Base-by-base conservation (phyloP, 2,113 vertebrate species). In the Romanogobio albipinnatus region DNA sequence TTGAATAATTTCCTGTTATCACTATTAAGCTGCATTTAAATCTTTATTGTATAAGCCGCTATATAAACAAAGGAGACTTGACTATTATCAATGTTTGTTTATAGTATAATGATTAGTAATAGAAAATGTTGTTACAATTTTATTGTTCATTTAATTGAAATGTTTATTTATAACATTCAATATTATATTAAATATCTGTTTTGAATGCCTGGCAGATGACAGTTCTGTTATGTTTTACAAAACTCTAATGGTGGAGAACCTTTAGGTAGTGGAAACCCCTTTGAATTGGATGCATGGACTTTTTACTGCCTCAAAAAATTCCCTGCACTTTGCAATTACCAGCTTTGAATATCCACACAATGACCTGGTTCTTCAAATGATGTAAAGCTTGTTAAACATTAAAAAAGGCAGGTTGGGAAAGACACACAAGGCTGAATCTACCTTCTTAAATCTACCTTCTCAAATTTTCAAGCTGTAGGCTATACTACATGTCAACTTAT, bases 281-380 rank as follows among this genome's bases (percentile, higher is more conserved):
- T 77, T 39, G 36, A 79, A 79, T 26, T 8, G 74, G 26, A 53
- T 33, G 24, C 13, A 29, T 9, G 3, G 22, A 61, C 36, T 56
- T 56, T 22, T 56, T 22, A 9, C 6, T 47, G 36, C 9, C 36
- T 70, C 19, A n/a, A 19, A 61, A 43, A 79, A 62, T 9, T 24
- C 8, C 5, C 5, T 8, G 29, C 59, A 76, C 26, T 76, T 81
- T 68, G 13, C 15, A 10, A 64, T 68, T n/a, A n/a, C 74, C 29
- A 5, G n/a, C 45, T 76, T 45, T 47, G n/a, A 75, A 64, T 7
- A 61, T 47, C 45, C 29, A 45, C 68, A 89, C 91, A 92, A 90
- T 86, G 88, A 87, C 90, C 90, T 91, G 91, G 87, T 82, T 71
- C 66, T 49, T 78, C 91, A 93, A 93, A 93, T 93, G 89, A 93